These are phyloP conservation scores for Catharus fuscescens DNA, from an alignment of 2,113 vertebrate species.

Conservation along the genomic window DNA sequence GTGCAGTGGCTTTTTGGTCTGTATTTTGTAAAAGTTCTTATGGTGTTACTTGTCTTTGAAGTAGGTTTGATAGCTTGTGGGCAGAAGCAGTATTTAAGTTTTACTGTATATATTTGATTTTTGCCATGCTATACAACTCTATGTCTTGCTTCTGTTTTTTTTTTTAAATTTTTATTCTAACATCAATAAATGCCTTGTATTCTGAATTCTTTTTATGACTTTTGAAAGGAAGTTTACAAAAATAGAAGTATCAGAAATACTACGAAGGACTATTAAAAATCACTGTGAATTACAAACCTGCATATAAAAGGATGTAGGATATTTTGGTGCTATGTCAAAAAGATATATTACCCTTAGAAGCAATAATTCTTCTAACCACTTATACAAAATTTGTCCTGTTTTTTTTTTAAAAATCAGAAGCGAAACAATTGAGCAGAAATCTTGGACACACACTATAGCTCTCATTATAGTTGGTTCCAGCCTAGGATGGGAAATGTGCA, in stretches of 20 bases:
- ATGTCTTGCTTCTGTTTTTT: neutral
- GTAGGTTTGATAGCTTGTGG: neutral
- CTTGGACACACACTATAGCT: accelerated
- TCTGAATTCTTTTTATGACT: neutral
- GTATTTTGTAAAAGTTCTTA: neutral
- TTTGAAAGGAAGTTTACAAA: neutral
- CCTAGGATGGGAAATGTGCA: neutral
- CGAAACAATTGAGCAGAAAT: neutral
- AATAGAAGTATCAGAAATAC: neutral
- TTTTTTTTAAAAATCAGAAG: neutral
- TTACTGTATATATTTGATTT: neutral
- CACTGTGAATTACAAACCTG: neutral
- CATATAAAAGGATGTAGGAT: neutral
- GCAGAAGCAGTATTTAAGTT: neutral
- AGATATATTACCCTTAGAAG: neutral
- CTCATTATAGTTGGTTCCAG: neutral
- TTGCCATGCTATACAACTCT: neutral
- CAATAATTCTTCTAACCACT: neutral
- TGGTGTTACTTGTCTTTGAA: neutral
- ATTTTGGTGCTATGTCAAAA: neutral
- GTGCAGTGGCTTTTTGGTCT: neutral
- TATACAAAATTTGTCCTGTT: neutral
- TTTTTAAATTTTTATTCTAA: neutral
- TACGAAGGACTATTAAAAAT: neutral
- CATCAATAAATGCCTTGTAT: neutral